Conservation (phyloP, 2,888 invertebrate genomes). For the Drosophila mulleri region DNA sequence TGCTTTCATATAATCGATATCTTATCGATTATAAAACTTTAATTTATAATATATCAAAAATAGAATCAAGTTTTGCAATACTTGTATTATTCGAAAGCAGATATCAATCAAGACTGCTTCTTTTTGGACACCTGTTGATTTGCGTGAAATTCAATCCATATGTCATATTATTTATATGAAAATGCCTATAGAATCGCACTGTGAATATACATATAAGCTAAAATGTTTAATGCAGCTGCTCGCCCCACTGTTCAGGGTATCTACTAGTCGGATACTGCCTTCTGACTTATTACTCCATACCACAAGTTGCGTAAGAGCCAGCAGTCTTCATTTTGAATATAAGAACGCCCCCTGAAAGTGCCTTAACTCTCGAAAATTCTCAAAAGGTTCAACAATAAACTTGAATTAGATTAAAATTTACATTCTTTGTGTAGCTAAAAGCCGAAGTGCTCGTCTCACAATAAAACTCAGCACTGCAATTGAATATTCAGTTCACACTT, state of each 20-base stretch:
- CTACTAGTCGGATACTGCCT: not conserved
- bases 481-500: conserved; percentile 11
- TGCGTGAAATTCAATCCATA: no score
- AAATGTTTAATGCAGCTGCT: not conserved
- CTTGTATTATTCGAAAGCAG: no score
- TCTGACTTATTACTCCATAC: not conserved
- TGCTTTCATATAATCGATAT: no score
- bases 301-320: not conserved
- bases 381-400: not conserved
- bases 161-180: no score
- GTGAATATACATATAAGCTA: not conserved
- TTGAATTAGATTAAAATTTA: not conserved
- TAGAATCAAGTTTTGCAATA: no score
- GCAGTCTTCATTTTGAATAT: not conserved
- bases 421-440: not conserved
- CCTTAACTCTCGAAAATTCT: not conserved
- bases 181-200: no score
- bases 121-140: no score
- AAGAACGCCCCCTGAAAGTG: not conserved
- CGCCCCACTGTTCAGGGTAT: not conserved
- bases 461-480: not conserved
- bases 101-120: no score
- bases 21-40: no score
- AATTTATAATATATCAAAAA: no score
- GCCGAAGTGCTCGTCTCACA: not conserved